These are phyloP conservation scores for Protomyctophum bolini DNA, from an alignment of 2,113 vertebrate species.

Conservation along the genomic window DNA sequence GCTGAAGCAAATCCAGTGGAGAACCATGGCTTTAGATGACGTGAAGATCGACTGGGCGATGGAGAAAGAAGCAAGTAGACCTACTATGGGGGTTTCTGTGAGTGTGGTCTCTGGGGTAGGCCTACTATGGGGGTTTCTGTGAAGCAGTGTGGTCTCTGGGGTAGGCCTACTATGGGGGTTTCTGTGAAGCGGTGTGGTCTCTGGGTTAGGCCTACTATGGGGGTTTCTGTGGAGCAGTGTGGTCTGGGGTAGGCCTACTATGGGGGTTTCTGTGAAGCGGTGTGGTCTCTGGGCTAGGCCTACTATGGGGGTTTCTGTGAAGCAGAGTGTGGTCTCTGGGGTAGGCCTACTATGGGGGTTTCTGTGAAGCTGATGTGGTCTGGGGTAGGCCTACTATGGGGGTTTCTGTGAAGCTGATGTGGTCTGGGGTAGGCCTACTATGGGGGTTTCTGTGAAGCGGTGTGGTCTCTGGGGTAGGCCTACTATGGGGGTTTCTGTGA, in stretches of 20 bases:
- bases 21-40: too few species aligned
- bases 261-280: neutral
- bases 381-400: conserved; percentile 13
- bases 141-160: conserved; percentile 24
- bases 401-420: neutral
- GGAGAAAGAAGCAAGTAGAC: too few species aligned
- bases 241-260: conserved; percentile 29
- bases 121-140: neutral
- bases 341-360: neutral
- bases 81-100: neutral
- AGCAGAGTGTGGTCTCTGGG: conserved; percentile 27
- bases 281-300: conserved; percentile 34
- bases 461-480: too few species aligned
- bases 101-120: too few species aligned
- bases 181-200: conserved; percentile 19
- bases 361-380: conserved; percentile 7
- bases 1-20: too few species aligned
- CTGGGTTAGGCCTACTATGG: conserved; percentile 30
- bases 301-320: neutral
- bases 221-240: neutral
- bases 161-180: neutral
- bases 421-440: conserved; percentile 28
- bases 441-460: neutral
- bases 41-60: too few species aligned
- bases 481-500: neutral